Percentiles rank a stretch among this genome's conserved stretches.
Evolutionary conservation across 2,113 vertebrate species (phyloP).

Genomic region (Nansenia antarctica): DNA sequence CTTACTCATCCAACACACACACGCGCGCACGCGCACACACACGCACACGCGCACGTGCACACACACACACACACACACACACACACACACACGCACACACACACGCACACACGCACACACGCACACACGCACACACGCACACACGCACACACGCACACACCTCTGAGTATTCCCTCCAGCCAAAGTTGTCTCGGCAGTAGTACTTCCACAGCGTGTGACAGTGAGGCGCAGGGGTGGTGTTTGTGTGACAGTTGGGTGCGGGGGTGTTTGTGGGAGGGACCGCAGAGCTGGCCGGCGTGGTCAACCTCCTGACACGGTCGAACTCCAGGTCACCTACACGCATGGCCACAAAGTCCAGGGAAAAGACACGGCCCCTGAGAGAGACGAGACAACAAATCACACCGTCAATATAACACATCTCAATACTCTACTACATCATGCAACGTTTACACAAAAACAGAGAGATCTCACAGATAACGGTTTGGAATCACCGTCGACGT

Average conservation of each 20-base stretch:
- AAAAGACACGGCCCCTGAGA: constrained; percentile 87
- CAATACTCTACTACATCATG: background rate
- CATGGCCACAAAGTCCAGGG: constrained; percentile 89
- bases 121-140: background rate
- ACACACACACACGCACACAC: too few species aligned
- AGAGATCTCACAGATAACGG: background rate
- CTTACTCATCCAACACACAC: background rate
- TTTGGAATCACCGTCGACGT: background rate
- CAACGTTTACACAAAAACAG: background rate
- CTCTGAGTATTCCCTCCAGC: constrained; percentile 99
- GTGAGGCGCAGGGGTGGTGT: constrained; percentile 77
- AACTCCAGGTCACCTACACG: constrained; percentile 89
- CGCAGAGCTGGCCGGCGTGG: constrained; percentile 81
- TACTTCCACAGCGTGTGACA: constrained; percentile 96
- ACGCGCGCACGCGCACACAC: background rate
- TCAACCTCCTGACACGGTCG: constrained; percentile 88
- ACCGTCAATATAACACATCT: background rate
- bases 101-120: background rate
- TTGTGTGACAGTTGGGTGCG: too few species aligned
- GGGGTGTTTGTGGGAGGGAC: constrained; percentile 73
- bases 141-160: constrained; percentile 73
- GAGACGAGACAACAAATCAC: constrained; percentile 21
- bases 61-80: background rate
- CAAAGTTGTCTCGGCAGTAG: constrained; percentile 99
- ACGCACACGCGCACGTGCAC: background rate